These are phyloP conservation scores for Chlamydotis undulata DNA, from an alignment of 2,113 vertebrate genomes.

Conservation along the genomic window DNA sequence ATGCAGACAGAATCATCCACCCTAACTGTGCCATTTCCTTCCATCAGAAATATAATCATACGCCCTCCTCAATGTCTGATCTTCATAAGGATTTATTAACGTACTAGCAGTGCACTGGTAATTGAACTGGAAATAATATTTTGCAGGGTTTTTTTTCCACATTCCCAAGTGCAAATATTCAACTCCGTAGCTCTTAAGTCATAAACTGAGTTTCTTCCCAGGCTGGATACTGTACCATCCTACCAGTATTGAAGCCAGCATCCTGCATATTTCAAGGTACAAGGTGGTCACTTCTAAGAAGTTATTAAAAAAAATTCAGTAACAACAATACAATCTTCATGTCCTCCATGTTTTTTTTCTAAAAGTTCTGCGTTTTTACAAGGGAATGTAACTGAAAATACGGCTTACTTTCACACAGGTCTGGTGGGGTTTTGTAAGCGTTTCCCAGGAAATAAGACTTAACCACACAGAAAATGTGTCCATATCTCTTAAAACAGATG, in stretches of 20 bases:
- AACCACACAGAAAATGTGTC: not conserved
- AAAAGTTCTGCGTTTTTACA: not conserved
- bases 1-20: slow-evolving; percentile 28
- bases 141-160: not conserved
- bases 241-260: not conserved
- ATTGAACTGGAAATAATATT: slow-evolving; percentile 11
- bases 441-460: not conserved
- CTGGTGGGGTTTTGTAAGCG: not conserved
- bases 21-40: not conserved
- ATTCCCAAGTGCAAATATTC: not conserved
- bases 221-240: not conserved
- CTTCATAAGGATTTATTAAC: slow-evolving; percentile 8
- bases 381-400: not conserved
- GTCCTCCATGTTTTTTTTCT: not conserved
- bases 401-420: not conserved
- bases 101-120: not conserved
- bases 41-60: slow-evolving; percentile 23
- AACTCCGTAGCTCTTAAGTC: not conserved
- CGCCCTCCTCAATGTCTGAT: not conserved
- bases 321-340: not conserved
- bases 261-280: not conserved
- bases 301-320: not conserved
- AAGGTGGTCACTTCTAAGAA: not conserved
- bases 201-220: not conserved
- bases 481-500: not conserved